phyloP scores from a whole-genome alignment of 1,140 invertebrate genomes.

The Zelostemma sp. region DNA sequence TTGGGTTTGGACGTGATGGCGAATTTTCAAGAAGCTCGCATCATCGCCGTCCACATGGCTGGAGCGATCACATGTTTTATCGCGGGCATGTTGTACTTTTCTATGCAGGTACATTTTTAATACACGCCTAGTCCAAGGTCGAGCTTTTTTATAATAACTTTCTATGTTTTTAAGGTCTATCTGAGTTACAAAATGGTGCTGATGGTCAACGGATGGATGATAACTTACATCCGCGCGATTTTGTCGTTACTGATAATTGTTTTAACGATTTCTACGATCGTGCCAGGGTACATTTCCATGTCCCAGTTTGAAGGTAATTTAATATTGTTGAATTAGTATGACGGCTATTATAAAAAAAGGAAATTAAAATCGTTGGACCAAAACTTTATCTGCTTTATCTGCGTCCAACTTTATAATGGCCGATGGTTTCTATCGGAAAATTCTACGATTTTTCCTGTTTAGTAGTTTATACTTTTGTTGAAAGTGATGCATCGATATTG shows the following conservation, averaged over 20 bases:
- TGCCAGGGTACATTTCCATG: slow-evolving; percentile 53
- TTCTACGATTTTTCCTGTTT: background rate
- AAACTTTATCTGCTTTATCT: no score
- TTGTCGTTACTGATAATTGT: slow-evolving; percentile 46
- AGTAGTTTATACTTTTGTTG: no score
- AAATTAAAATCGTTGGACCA: background rate
- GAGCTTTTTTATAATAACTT: slow-evolving; percentile 4
- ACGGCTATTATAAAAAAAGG: no score
- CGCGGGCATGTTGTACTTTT: slow-evolving; percentile 51
- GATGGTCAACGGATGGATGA: slow-evolving; percentile 39
- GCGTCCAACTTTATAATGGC: no score
- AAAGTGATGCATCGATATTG: no score
- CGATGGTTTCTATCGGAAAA: no score
- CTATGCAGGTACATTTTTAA: slow-evolving; percentile 6
- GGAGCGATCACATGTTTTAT: slow-evolving; percentile 56
- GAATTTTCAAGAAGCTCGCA: slow-evolving; percentile 55
- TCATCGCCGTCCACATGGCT: slow-evolving; percentile 53
- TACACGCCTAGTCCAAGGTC: background rate
- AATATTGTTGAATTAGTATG: background rate
- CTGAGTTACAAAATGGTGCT: slow-evolving; percentile 53
- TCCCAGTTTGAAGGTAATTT: slow-evolving; percentile 49
- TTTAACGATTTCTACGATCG: slow-evolving; percentile 44
- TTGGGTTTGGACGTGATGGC: slow-evolving; percentile 55
- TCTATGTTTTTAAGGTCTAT: slow-evolving; percentile 46
- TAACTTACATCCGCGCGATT: slow-evolving; percentile 44